Evolutionary conservation across 1,140 invertebrate species (phyloP).

Genomic region (Zaprionus davidi): DNA sequence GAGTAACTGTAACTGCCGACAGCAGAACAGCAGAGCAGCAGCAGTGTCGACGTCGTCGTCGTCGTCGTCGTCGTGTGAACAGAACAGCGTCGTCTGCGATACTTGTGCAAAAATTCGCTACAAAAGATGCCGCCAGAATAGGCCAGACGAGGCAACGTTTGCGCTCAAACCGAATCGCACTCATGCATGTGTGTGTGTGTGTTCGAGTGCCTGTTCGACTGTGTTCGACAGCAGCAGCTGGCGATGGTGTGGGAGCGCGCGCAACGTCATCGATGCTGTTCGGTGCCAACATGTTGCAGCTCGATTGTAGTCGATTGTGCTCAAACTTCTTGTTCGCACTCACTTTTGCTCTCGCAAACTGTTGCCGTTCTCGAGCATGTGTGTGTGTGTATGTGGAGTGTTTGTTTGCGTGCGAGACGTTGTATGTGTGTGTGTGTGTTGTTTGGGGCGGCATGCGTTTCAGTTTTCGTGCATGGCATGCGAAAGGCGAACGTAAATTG

Average conservation of each 20-base stretch:
- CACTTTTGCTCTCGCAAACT: slow-evolving; percentile 56
- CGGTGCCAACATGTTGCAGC: slow-evolving; percentile 50
- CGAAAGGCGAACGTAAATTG: slow-evolving; percentile 26
- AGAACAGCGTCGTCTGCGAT: slow-evolving; percentile 64
- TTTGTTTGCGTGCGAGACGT: slow-evolving; percentile 12
- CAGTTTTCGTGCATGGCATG: slow-evolving; percentile 49
- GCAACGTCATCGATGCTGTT: slow-evolving; percentile 59
- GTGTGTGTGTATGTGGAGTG: not conserved
- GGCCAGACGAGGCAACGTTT: slow-evolving; percentile 26
- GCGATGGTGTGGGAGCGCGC: not conserved
- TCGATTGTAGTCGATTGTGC: slow-evolving; percentile 16
- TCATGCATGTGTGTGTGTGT: slow-evolving; percentile 26
- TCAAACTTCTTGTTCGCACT: slow-evolving; percentile 12
- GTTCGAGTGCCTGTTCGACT: slow-evolving; percentile 3
- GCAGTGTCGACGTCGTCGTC: slow-evolving; percentile 13
- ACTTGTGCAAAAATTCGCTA: slow-evolving; percentile 68
- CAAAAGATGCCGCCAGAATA: slow-evolving; percentile 64
- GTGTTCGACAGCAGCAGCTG: not conserved
- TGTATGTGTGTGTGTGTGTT: slow-evolving; percentile 7
- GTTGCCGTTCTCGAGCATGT: slow-evolving; percentile 53
- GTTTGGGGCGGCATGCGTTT: slow-evolving; percentile 25
- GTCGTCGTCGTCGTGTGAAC: slow-evolving; percentile 56
- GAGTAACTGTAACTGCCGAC: slow-evolving; percentile 60
- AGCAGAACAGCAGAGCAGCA: slow-evolving; percentile 12
- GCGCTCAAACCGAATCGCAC: slow-evolving; percentile 44